Conservation (phyloP, 2,888 invertebrate genomes). For the Polyommatus iphigenia region DNA sequence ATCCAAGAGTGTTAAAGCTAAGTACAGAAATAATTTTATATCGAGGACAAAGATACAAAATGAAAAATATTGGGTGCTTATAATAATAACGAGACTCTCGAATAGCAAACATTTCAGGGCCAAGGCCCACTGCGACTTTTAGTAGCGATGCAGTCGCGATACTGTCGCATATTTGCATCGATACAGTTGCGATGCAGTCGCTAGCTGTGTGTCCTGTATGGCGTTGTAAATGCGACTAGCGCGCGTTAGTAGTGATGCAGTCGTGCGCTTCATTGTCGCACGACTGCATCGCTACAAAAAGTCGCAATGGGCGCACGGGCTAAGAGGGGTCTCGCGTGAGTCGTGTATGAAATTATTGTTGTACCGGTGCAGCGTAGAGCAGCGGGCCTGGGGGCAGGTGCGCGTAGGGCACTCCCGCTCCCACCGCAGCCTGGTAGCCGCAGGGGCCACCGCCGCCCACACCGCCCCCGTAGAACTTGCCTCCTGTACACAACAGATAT, state of each 20-base stretch:
- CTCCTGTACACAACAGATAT: slow-evolving; percentile 71
- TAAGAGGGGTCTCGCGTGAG: slow-evolving; percentile 9
- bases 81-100: slow-evolving; percentile 23
- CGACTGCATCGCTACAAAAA: no score
- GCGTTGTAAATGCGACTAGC: no score
- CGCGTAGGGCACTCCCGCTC: slow-evolving; percentile 81
- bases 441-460: slow-evolving; percentile 81
- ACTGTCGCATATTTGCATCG: no score
- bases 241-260: no score
- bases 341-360: slow-evolving; percentile 80
- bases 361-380: slow-evolving; percentile 84
- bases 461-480: slow-evolving; percentile 87
- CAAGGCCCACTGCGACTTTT: no score
- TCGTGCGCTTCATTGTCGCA: no score
- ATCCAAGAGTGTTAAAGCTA: slow-evolving; percentile 33
- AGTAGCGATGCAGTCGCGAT: no score
- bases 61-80: slow-evolving; percentile 32
- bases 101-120: background rate
- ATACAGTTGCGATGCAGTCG: no score
- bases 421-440: slow-evolving; percentile 84
- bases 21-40: slow-evolving; percentile 35
- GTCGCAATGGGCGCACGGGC: no score
- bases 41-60: slow-evolving; percentile 24
- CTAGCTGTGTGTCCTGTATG: no score
- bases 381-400: slow-evolving; percentile 80